Base-by-base conservation (phyloP, 2,888 invertebrate genomes). In the Agapostemon virescens region DNA sequence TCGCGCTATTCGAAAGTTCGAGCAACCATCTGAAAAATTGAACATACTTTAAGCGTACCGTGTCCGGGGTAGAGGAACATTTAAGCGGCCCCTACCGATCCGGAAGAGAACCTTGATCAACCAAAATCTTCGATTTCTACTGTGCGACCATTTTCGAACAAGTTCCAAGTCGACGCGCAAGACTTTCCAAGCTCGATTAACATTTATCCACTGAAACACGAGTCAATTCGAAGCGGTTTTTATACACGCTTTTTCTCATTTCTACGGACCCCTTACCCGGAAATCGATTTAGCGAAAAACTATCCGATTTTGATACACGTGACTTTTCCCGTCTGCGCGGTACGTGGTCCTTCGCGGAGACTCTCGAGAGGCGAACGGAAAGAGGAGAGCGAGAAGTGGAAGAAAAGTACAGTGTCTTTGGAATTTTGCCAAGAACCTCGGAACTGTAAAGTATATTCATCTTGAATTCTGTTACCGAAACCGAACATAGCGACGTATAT, bases 211-310 rank as follows among this genome's bases (percentile, higher is more conserved):
- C 38, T 42, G 4, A 55, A 33, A 72, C 36, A 30, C 38, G 52
- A 33, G 75, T 70, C 75, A 73, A 73, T 68, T 68, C n/a, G 30
- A 68, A 63, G 45, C 52, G 76, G 42, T 30, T 73, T 73, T 68
- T 73, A 49, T 49, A 49, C 4, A 9, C 40, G 64, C 64, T 64
- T 71, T 63, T 71, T 40, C 70, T 71, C 55, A 23, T 63, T 71
- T 42, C 71, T 63, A 49, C 45, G 42, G n/a, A 33, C 17, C 23
- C n/a, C 23, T n/a, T 36, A 42, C 15, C 38, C 5, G 36, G 33
- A 40, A 36, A 61, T 69, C 70, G 38, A 30, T 64, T 52, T 36
- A 40, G 17, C 26, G 49, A 61, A 49, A 20, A 49, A 20, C 49
- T 42, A 1, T 66, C 30, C n/a, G 55, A 58, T 67, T 73, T 73